Evolutionary conservation across 2,797 vertebrate genomes (phyloP).

Genomic region (Vultur gryphus): DNA sequence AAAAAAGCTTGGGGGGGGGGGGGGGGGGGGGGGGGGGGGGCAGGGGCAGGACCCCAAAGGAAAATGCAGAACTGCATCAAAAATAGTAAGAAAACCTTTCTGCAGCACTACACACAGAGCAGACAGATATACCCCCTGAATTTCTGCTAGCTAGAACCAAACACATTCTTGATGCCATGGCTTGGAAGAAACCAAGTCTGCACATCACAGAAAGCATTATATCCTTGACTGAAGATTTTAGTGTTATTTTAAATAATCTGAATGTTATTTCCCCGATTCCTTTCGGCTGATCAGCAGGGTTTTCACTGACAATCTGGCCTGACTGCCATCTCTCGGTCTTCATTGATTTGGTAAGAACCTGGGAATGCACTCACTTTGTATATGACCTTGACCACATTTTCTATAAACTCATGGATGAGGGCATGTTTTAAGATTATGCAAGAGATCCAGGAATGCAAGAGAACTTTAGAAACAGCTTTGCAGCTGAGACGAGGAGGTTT

Average conservation of each 20-base stretch:
- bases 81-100: neutral
- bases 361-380: fast-evolving
- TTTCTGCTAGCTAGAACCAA: neutral
- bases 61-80: neutral
- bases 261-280: neutral
- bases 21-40: too few species aligned
- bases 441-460: neutral
- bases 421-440: neutral
- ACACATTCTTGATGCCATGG: neutral
- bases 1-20: neutral
- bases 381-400: neutral
- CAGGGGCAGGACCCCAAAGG: neutral
- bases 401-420: neutral
- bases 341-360: neutral
- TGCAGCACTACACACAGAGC: neutral
- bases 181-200: neutral
- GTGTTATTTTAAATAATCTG: neutral
- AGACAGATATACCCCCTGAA: neutral
- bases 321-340: neutral
- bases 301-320: neutral
- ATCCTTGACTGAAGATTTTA: neutral
- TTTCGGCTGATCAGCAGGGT: neutral
- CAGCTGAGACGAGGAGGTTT: neutral
- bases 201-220: neutral
- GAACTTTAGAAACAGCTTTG: neutral